phyloP scores from a whole-genome alignment of 2,113 vertebrate species.

The Megaleporinus macrocephalus region DNA sequence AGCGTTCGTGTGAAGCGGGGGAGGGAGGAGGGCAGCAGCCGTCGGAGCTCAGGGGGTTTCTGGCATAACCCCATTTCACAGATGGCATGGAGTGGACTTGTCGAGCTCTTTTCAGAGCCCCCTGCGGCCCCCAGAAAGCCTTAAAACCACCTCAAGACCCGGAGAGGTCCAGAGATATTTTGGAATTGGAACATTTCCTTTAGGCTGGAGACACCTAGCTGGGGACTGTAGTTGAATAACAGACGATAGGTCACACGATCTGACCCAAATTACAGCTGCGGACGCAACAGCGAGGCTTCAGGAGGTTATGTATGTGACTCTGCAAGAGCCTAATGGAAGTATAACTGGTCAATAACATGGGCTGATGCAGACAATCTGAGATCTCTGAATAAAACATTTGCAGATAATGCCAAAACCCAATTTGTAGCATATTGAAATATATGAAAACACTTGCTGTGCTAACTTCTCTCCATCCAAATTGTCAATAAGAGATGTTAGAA shows the following conservation, averaged over 20 bases:
- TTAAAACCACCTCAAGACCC: conserved; percentile 20
- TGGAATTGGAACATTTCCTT: conserved; percentile 21
- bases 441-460: too few relatives aligned
- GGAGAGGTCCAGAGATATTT: conserved; percentile 2
- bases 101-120: conserved; percentile 21
- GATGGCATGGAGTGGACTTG: conserved; percentile 31
- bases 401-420: too few relatives aligned
- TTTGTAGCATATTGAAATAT: too few relatives aligned
- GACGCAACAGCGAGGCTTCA: not conserved
- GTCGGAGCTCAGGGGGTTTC: not conserved
- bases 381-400: too few relatives aligned
- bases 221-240: conserved; percentile 13
- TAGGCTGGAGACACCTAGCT: conserved; percentile 30
- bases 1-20: conserved; percentile 12
- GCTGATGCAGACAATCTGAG: too few relatives aligned
- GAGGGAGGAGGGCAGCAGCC: not conserved
- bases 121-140: conserved; percentile 1
- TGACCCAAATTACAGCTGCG: conserved; percentile 10
- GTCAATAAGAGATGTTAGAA: too few relatives aligned
- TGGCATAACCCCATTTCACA: conserved; percentile 21
- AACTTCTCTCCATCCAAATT: too few relatives aligned
- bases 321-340: not conserved
- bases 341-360: too few relatives aligned
- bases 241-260: not conserved
- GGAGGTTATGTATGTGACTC: not conserved